Conservation (phyloP, 2,888 invertebrate genomes). For the Hydrotaea cyrtoneurina region DNA sequence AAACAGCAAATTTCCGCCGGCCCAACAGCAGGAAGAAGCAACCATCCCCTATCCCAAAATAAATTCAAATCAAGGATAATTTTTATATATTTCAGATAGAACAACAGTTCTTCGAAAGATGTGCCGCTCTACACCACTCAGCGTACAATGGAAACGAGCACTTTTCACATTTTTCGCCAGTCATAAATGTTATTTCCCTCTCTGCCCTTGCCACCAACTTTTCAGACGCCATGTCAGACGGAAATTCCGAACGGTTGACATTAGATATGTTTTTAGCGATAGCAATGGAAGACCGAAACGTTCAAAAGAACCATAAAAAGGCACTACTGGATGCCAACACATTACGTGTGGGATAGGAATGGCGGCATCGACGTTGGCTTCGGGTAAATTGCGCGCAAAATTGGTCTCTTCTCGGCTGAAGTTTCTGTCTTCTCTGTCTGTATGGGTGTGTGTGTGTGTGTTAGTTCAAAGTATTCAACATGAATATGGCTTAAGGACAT, state of each 20-base stretch:
- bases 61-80: neutral
- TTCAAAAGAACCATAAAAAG: neutral
- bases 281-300: neutral
- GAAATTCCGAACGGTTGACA: neutral
- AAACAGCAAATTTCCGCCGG: too few species aligned
- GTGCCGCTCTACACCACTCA: neutral
- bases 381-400: slow-evolving; percentile 17
- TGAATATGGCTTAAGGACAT: slow-evolving; percentile 20
- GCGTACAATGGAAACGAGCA: neutral
- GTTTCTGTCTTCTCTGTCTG: neutral
- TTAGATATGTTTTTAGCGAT: neutral
- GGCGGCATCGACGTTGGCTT: neutral
- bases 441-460: neutral
- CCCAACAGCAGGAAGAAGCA: too few species aligned
- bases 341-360: neutral
- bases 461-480: neutral
- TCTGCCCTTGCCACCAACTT: neutral
- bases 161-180: neutral
- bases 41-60: neutral
- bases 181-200: neutral
- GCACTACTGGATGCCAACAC: neutral
- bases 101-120: neutral
- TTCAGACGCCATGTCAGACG: neutral
- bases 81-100: neutral
- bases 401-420: neutral